Evolutionary conservation across 2,888 invertebrate genomes (phyloP).

Genomic region (Calameuta filiformis): DNA sequence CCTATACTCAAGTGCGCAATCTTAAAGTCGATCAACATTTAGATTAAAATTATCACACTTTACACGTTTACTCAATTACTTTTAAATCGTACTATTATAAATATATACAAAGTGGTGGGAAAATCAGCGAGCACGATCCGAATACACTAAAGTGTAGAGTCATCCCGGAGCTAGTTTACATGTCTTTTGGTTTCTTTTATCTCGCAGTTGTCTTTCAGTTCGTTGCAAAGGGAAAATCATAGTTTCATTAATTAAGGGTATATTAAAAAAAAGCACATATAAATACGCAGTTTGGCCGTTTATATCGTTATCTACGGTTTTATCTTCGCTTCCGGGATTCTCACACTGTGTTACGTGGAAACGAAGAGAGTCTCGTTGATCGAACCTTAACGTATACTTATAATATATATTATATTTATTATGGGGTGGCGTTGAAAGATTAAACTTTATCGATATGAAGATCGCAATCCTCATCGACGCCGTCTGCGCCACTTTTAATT

Average conservation of each 20-base stretch:
- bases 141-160: background rate
- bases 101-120: constrained; percentile 10
- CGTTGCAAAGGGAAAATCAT: constrained; percentile 39
- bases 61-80: constrained; percentile 45
- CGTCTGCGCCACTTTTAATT: background rate
- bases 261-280: background rate
- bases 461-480: no score
- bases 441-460: no score
- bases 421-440: background rate
- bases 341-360: background rate
- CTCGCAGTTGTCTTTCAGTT: constrained; percentile 27
- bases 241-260: background rate
- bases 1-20: background rate
- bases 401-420: background rate
- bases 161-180: constrained; percentile 6
- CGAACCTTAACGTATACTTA: background rate
- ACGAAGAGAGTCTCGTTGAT: background rate
- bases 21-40: constrained; percentile 37
- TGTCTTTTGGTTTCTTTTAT: constrained; percentile 27
- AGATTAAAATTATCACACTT: constrained; percentile 60
- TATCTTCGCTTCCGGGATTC: background rate
- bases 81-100: constrained; percentile 10
- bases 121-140: background rate
- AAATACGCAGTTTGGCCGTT: background rate
- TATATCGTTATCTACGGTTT: background rate